Evolutionary conservation across 2,113 vertebrate species (phyloP).

Genomic region (Protomyctophum bolini): DNA sequence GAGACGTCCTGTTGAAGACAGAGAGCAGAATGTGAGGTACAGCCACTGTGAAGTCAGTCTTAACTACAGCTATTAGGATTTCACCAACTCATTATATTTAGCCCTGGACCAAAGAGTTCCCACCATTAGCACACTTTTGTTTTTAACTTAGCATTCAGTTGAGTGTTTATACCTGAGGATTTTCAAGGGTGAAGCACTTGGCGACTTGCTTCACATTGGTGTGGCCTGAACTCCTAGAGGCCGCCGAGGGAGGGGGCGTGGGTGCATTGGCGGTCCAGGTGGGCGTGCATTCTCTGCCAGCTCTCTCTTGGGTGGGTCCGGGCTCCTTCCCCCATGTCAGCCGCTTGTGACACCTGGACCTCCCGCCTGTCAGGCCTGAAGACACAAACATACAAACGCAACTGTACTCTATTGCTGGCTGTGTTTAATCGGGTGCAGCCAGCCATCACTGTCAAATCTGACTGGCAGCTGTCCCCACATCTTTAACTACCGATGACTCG

Average conservation of each 20-base stretch:
- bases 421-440: constrained; percentile 11
- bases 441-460: constrained; percentile 22
- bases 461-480: background rate
- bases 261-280: constrained; percentile 25
- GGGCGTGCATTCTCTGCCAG: constrained; percentile 1
- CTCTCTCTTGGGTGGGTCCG: constrained; percentile 3
- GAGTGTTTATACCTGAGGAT: constrained; percentile 39
- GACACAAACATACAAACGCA: constrained; percentile 18
- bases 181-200: constrained; percentile 12
- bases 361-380: constrained; percentile 30
- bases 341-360: constrained; percentile 33
- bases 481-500: background rate
- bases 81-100: background rate
- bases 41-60: background rate
- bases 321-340: constrained; percentile 26
- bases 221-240: constrained; percentile 38
- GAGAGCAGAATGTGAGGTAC: constrained; percentile 29
- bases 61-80: background rate
- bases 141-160: background rate
- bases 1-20: constrained; percentile 61
- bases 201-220: background rate
- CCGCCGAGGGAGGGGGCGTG: constrained; percentile 54
- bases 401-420: background rate
- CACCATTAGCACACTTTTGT: background rate
- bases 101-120: background rate